Percentiles rank a stretch among this genome's conserved stretches.
Conservation (phyloP, 2,113 vertebrate species). For the Crotalus viridis region DNA sequence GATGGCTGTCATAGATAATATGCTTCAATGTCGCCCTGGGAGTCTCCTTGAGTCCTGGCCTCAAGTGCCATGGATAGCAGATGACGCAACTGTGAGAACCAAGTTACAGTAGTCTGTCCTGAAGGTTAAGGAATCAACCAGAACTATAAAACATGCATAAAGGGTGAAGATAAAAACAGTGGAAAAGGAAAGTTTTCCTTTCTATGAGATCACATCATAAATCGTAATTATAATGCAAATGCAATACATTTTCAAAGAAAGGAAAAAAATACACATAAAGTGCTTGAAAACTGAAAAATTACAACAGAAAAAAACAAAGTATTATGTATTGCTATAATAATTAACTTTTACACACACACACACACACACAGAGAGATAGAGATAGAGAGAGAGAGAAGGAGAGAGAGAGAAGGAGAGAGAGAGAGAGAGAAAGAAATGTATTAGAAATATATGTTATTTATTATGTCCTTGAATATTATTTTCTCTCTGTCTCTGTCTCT, state of each 20-base stretch:
- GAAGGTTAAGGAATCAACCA: not conserved
- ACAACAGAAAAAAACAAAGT: no score
- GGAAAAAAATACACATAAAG: no score
- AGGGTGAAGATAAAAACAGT: not conserved
- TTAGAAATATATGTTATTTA: not conserved
- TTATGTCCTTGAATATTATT: not conserved
- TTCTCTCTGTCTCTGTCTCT: not conserved
- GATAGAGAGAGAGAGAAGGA: no score
- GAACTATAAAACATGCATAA: not conserved
- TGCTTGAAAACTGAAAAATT: no score
- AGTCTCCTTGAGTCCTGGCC: rapidly evolving
- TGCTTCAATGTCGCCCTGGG: not conserved
- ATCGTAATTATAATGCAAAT: no score
- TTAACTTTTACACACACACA: not conserved
- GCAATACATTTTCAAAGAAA: no score
- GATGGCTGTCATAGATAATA: rapidly evolving
- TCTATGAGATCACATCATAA: not conserved
- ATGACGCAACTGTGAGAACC: constrained; percentile 32
- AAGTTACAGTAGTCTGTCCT: constrained; percentile 6
- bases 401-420: no score
- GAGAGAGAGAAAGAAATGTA: not conserved
- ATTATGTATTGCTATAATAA: not conserved
- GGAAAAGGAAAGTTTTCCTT: not conserved
- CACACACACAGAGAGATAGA: no score
- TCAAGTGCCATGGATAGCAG: rapidly evolving